Evolutionary conservation across 2,113 vertebrate genomes (phyloP).

Genomic region (Collichthys lucidus): DNA sequence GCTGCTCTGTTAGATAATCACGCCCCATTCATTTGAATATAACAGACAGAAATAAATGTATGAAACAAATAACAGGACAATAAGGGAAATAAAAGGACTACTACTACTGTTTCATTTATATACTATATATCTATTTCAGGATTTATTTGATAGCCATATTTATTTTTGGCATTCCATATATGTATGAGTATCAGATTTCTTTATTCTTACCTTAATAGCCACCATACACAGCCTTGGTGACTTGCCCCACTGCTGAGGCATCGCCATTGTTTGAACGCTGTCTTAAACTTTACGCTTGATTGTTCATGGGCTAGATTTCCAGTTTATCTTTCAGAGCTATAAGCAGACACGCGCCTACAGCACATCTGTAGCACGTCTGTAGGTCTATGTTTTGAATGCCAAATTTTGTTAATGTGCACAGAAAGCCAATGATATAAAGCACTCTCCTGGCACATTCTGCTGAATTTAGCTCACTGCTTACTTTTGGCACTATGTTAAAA

Average conservation of each 20-base stretch:
- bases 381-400: slow-evolving; percentile 21
- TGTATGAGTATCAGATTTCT: no score
- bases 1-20: no score
- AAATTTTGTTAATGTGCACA: slow-evolving; percentile 34
- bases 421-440: slow-evolving; percentile 33
- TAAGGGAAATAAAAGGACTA: no score
- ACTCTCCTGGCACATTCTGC: slow-evolving; percentile 20
- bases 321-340: slow-evolving; percentile 43
- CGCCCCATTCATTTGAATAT: no score
- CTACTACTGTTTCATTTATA: no score
- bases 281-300: slow-evolving; percentile 1
- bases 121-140: no score
- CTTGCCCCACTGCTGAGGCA: slow-evolving; percentile 2
- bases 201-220: background rate
- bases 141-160: no score
- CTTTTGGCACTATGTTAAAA: slow-evolving; percentile 15
- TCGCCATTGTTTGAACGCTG: slow-evolving; percentile 5
- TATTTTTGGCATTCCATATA: no score
- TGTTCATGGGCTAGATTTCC: slow-evolving; percentile 34
- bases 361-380: no score
- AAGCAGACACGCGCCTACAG: slow-evolving; percentile 44
- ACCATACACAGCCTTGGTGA: background rate
- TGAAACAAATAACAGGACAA: no score
- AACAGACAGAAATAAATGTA: no score
- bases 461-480: slow-evolving; percentile 32